These are phyloP conservation scores for Epizoanthus fatuus DNA, from an alignment of 92 coral and sea anemone species.

Conservation along the genomic window DNA sequence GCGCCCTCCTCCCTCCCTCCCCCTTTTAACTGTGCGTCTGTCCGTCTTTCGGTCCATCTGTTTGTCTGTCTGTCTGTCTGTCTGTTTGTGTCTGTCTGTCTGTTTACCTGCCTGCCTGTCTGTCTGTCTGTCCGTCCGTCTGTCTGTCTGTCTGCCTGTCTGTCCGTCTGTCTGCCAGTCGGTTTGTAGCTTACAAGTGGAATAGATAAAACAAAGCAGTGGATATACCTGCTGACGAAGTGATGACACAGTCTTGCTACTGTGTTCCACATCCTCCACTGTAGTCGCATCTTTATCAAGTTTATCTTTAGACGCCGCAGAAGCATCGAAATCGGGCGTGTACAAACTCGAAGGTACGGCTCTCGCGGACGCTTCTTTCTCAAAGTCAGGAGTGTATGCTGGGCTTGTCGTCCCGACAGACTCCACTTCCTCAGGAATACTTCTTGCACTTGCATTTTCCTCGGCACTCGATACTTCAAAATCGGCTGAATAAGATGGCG, in stretches of 20 bases:
- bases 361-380: slow-evolving; percentile 28
- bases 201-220: not conserved
- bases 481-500: slow-evolving; percentile 20
- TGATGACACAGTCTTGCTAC: not conserved
- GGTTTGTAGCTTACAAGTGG: too few relatives aligned
- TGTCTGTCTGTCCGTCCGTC: too few relatives aligned
- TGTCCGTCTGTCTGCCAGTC: too few relatives aligned
- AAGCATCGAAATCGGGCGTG: slow-evolving; percentile 23
- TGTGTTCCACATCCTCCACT: not conserved
- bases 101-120: too few relatives aligned
- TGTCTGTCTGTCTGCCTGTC: too few relatives aligned
- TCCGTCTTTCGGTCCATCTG: too few relatives aligned
- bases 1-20: too few relatives aligned
- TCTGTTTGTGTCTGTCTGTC: too few relatives aligned
- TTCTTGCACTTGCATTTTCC: slow-evolving; percentile 10
- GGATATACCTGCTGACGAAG: not conserved
- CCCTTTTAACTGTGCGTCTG: too few relatives aligned
- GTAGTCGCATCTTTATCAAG: not conserved
- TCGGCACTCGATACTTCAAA: slow-evolving; percentile 28
- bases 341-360: slow-evolving; percentile 13
- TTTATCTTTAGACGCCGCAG: slow-evolving; percentile 3
- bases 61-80: too few relatives aligned
- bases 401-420: slow-evolving; percentile 15
- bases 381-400: slow-evolving; percentile 72
- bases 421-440: slow-evolving; percentile 22